Evolutionary conservation across 2,113 vertebrate genomes (phyloP).

Genomic region (Castor canadensis): DNA sequence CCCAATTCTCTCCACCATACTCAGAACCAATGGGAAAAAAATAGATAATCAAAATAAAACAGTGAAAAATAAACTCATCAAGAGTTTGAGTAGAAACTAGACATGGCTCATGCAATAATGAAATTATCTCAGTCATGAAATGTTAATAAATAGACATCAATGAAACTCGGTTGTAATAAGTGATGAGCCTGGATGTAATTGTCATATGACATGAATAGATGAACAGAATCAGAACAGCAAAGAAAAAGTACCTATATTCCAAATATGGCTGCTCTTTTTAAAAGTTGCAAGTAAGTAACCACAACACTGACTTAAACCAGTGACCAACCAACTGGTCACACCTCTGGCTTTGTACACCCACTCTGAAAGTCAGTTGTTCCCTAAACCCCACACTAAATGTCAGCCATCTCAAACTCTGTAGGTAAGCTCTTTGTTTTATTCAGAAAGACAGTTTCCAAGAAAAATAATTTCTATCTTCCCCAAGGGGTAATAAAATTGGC

Average conservation of each 20-base stretch:
- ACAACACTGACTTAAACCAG: background rate
- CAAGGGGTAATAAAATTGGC: background rate
- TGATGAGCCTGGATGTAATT: background rate
- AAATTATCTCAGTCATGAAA: background rate
- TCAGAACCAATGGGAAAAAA: background rate
- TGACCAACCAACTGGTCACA: background rate
- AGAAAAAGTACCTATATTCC: background rate
- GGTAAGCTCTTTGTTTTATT: background rate
- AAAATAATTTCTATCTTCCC: background rate
- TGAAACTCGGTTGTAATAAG: background rate
- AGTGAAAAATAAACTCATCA: background rate
- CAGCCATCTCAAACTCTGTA: background rate
- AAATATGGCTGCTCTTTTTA: background rate
- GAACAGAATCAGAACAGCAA: background rate
- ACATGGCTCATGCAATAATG: background rate
- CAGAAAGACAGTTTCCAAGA: background rate
- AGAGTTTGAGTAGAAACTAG: background rate
- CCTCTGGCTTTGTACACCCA: background rate
- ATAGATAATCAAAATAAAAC: background rate
- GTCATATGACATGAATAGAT: background rate
- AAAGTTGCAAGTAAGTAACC: background rate
- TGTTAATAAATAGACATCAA: background rate
- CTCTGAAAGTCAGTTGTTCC: background rate
- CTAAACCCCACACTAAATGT: background rate
- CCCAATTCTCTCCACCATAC: background rate